phyloP scores from a whole-genome alignment of 2,797 vertebrate species.

The Sebastes elongatus region DNA sequence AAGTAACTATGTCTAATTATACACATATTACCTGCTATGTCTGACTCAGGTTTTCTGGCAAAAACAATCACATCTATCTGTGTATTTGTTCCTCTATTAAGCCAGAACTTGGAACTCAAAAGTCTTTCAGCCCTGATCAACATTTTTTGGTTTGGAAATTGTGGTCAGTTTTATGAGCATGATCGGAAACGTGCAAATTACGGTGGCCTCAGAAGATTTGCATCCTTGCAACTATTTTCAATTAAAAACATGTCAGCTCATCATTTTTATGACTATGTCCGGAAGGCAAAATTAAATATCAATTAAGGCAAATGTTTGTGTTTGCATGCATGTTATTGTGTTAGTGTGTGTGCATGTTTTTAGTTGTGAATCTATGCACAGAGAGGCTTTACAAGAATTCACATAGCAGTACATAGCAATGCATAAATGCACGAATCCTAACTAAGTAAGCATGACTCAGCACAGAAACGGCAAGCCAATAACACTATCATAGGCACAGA shows the following conservation, averaged over 20 bases:
- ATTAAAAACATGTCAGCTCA: conserved; percentile 11
- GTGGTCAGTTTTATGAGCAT: conserved; percentile 18
- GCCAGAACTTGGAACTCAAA: neutral
- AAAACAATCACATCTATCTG: neutral
- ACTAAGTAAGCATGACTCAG: conserved; percentile 1
- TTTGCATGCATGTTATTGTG: neutral
- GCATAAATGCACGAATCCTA: conserved; percentile 25
- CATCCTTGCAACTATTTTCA: neutral
- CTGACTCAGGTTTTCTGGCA: neutral
- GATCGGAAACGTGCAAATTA: neutral
- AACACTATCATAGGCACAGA: conserved; percentile 43
- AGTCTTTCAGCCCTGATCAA: neutral
- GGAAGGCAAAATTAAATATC: conserved; percentile 8
- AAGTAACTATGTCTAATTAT: neutral
- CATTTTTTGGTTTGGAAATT: conserved; percentile 12
- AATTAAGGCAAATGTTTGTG: conserved; percentile 32
- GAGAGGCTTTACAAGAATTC: conserved; percentile 12
- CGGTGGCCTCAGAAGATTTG: neutral
- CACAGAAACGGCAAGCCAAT: conserved; percentile 27
- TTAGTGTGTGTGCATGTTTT: conserved; percentile 16
- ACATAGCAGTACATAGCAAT: neutral
- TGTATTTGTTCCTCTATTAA: neutral
- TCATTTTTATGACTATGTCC: neutral
- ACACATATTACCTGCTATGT: neutral
- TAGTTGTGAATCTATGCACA: neutral